Base-by-base conservation (phyloP, 2,797 vertebrate species). In the Acipenser ruthenus region DNA sequence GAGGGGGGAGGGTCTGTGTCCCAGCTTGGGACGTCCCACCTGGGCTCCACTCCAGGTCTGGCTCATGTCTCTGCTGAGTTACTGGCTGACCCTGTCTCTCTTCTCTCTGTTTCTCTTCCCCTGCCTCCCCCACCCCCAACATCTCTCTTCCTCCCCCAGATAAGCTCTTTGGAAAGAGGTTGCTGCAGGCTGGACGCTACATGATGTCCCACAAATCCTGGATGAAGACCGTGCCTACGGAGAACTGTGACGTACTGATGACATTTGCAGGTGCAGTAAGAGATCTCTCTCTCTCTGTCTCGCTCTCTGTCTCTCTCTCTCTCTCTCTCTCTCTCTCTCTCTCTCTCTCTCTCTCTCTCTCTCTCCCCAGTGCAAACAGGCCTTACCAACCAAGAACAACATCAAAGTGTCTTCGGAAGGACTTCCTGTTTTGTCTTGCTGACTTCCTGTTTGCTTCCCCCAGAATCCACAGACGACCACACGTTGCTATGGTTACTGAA, bases 141-240 rank as follows among this genome's bases (percentile, higher is more conserved):
- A 37, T 37, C 56, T 73, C 62, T 77, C 49, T 73, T 49, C 70
- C 66, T 64, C 64, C 78, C 74, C 67, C 83, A 89, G 96, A 99
- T 82, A 98, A 98, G 80, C 86, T 99, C 67, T 99, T 99, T 13
- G 96, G 96, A 72, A 98, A 95, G 89, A 84, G 93, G 65, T 91
- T 98, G 74, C 89, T 97, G 70, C 95, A 97, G 80, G 95, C 94
- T 0, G 95, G 96, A 62, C 92, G 95, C 71, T 94, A 98, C 90
- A 92, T 98, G 87, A 95, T 98, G 90, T 97, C 95, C 79, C 95
- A 96, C 85, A 98, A 97, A 79, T 96, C 96, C 23, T 99, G 96
- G 96, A 98, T 99, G 96, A 99, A 95, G 81, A 96, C 95, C 0
- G 96, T 98, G 80, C 96, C 96, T 80, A 98, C 96, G 0, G 96